Evolutionary conservation across 2,797 vertebrate genomes (phyloP).

Genomic region (Enteromius radiatus): DNA sequence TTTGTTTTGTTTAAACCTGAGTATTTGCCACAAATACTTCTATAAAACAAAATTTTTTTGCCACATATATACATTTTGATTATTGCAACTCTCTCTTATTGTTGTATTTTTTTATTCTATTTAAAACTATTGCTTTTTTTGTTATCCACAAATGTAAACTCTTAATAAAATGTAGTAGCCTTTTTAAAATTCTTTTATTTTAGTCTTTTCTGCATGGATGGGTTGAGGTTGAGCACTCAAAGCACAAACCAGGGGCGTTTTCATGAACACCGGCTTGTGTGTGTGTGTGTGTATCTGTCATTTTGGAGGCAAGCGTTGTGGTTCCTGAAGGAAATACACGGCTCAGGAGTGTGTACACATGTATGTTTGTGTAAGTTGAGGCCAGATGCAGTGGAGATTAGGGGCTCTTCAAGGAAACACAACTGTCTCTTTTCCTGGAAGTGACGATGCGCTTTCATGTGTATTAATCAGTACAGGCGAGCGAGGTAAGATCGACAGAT

Average conservation of each 20-base stretch:
- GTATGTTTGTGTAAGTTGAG: constrained; percentile 34
- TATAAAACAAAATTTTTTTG: not conserved
- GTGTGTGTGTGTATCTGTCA: constrained; percentile 6
- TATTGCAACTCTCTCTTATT: not conserved
- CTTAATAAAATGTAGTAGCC: not conserved
- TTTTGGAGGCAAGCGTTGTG: not conserved
- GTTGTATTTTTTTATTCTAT: not conserved
- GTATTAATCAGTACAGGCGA: constrained; percentile 68
- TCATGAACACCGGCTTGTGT: not conserved
- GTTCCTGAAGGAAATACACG: constrained; percentile 11
- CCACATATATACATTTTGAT: not conserved
- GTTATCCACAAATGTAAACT: not conserved
- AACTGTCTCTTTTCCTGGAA: constrained; percentile 84
- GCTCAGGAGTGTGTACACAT: constrained; percentile 2
- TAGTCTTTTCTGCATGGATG: not conserved
- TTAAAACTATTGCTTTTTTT: not conserved
- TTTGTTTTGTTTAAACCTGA: too few species aligned
- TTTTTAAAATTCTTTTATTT: not conserved
- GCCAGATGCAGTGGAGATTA: constrained; percentile 55
- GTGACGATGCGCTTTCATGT: constrained; percentile 80
- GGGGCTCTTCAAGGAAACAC: constrained; percentile 79
- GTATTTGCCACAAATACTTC: not conserved
- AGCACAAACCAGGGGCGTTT: not conserved
- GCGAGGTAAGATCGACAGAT: constrained; percentile 4
- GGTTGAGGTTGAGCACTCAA: not conserved